Base-by-base conservation (phyloP, 2,888 invertebrate species). In the Mamestra brassicae region DNA sequence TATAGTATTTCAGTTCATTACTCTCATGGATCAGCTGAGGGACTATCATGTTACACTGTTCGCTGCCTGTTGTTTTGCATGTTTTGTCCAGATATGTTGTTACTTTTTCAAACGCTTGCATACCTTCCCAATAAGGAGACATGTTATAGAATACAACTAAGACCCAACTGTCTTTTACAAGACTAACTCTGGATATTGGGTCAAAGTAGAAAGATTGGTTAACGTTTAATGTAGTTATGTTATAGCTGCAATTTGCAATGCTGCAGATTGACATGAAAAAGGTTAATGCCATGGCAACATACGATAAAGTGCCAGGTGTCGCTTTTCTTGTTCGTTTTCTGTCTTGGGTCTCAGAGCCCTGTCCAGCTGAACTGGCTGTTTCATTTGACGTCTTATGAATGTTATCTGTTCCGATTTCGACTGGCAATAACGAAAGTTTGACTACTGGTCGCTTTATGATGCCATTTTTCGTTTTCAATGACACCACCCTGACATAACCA, bases 141-240 rank as follows among this genome's bases (percentile, higher is more conserved):
- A 67, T 72, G 38, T 72, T 52, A 55, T 73, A 66, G 45, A 42
- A 77, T 6, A 73, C 70, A 3, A 75, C 57, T 17, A 78, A 17
- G 0, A 1, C 11, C 74, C 78, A 78, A n/a, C 26, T 62, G 5
- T 71, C 62, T n/a, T 47, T 61, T 11, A 71, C 6, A 1, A 76
- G n/a, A 3, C 52, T 50, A 10, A 76, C 58, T 34, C 58, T 50
- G 0, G 57, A 45, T 5, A 71, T 57, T 1, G 36, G 45, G 34
- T 71, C 75, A n/a, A 76, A 75, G 47, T 75, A 75, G 2, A 71
- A n/a, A 3, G n/a, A 66, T 38, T 71, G 60, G 10, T 42, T 58
- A 1, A 4, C 55, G 7, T 34, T 47, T 10, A 42, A 8, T 42
- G 42, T 42, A 7, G 42, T 42, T 42, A 47, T 38, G 36, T 68